phyloP scores from a whole-genome alignment of 2,888 invertebrate genomes.

The Crocallis elinguaria region DNA sequence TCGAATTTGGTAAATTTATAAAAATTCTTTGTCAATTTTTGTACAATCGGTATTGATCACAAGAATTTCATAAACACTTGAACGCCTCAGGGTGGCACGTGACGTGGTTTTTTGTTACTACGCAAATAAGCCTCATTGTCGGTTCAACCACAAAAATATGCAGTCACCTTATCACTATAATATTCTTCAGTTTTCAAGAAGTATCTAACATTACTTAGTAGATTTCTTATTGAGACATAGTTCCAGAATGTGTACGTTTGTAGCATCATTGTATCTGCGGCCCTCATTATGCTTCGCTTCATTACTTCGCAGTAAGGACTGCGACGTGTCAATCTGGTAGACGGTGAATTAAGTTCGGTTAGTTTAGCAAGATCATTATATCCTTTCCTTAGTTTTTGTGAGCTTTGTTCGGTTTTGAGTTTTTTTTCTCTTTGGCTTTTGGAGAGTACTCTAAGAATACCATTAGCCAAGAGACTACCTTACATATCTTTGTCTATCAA shows the following conservation, averaged over 20 bases:
- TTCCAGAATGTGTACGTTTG: conserved; percentile 35
- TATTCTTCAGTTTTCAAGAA: neutral
- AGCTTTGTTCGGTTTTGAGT: conserved; percentile 12
- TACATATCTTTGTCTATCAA: too few species aligned
- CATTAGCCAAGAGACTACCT: too few species aligned
- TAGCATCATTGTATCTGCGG: conserved; percentile 55
- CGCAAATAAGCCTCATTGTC: conserved; percentile 60
- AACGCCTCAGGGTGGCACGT: conserved; percentile 34
- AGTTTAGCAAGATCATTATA: conserved; percentile 33
- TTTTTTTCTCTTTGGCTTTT: neutral
- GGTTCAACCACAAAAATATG: neutral
- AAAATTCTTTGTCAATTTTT: neutral
- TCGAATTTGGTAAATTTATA: too few species aligned
- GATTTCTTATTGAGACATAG: conserved; percentile 45
- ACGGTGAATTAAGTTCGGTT: conserved; percentile 30
- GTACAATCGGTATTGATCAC: conserved; percentile 10
- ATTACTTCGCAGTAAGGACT: conserved; percentile 45
- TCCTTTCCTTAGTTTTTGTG: conserved; percentile 24
- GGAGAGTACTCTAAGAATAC: neutral
- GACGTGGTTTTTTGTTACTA: conserved; percentile 40
- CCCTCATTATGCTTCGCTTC: conserved; percentile 58
- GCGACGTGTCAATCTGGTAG: conserved; percentile 59
- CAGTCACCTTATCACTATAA: conserved; percentile 6
- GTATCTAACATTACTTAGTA: neutral
- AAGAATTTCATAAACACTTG: conserved; percentile 24